Percentiles rank a stretch among this genome's conserved stretches.
Conservation (phyloP, 2,888 invertebrate genomes). For the Aromia moschata region DNA sequence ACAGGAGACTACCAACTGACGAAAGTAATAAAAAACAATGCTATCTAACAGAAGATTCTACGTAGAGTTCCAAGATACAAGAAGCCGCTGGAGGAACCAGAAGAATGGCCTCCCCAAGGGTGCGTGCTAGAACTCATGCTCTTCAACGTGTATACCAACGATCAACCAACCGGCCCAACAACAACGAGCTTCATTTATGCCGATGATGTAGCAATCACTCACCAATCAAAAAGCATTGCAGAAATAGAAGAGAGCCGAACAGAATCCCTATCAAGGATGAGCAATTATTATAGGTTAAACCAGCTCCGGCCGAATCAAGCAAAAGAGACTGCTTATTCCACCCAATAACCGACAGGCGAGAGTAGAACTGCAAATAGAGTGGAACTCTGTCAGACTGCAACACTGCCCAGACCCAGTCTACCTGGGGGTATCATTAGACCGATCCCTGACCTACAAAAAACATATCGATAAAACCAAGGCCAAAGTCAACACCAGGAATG, state of each 20-base stretch:
- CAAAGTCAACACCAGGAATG: too few relatives aligned
- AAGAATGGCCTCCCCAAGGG: slow-evolving; percentile 39
- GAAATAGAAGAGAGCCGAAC: background rate
- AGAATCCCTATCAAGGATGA: background rate
- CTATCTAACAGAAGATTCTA: slow-evolving; percentile 31
- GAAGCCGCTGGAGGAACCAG: slow-evolving; percentile 17
- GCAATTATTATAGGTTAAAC: background rate
- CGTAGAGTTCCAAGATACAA: slow-evolving; percentile 21
- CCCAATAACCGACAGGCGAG: background rate
- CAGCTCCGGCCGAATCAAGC: background rate
- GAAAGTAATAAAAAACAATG: slow-evolving; percentile 28
- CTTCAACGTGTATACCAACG: slow-evolving; percentile 24
- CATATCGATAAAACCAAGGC: too few relatives aligned
- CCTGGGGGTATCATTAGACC: background rate
- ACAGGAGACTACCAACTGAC: background rate
- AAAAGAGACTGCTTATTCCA: background rate
- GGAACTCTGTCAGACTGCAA: background rate
- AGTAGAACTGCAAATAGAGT: background rate
- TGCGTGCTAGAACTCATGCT: slow-evolving; percentile 33
- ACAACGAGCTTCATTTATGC: slow-evolving; percentile 22
- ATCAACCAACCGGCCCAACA: slow-evolving; percentile 17
- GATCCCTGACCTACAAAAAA: background rate
- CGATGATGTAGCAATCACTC: slow-evolving; percentile 13
- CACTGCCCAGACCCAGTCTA: background rate
- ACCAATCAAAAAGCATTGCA: background rate